A percentile compares a stretch with the other conserved stretches of the same genome.
phyloP scores from a whole-genome alignment of 2,113 vertebrate species.

The Tachysurus fulvidraco region DNA sequence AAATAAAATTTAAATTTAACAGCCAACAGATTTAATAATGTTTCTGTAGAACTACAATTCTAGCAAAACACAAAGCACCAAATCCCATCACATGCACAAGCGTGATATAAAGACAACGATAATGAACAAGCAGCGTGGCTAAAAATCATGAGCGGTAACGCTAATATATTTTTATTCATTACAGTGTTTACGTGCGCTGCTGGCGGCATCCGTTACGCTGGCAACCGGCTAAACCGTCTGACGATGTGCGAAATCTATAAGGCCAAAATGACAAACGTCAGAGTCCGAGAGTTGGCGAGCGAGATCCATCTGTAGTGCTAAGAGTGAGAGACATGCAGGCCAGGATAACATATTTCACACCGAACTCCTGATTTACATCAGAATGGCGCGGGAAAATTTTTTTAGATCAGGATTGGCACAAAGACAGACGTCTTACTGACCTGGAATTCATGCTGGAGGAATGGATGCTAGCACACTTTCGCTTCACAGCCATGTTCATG shows the following conservation, averaged over 20 bases:
- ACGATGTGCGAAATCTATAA: slow-evolving; percentile 33
- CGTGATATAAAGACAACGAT: too few species aligned
- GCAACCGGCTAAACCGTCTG: slow-evolving; percentile 29
- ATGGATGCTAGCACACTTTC: neutral
- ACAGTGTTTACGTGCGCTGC: slow-evolving; percentile 20
- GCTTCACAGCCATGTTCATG: neutral
- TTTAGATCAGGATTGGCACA: neutral
- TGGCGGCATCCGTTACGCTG: slow-evolving; percentile 33
- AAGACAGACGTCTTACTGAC: neutral
- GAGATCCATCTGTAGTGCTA: slow-evolving; percentile 35
- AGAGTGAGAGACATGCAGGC: slow-evolving; percentile 6
- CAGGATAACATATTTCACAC: slow-evolving; percentile 9
- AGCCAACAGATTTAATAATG: neutral
- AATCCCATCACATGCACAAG: neutral
- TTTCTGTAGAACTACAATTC: neutral
- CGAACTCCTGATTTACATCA: neutral
- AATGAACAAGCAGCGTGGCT: neutral
- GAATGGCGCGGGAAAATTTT: neutral
- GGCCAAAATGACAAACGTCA: slow-evolving; percentile 18
- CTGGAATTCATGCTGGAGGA: neutral
- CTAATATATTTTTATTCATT: neutral
- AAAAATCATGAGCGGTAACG: neutral
- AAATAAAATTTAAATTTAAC: too few species aligned
- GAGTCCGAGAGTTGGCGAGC: neutral
- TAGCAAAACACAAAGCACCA: neutral